Evolutionary conservation across 2,888 invertebrate genomes (phyloP).

Genomic region (Ochropleura leucogaster): DNA sequence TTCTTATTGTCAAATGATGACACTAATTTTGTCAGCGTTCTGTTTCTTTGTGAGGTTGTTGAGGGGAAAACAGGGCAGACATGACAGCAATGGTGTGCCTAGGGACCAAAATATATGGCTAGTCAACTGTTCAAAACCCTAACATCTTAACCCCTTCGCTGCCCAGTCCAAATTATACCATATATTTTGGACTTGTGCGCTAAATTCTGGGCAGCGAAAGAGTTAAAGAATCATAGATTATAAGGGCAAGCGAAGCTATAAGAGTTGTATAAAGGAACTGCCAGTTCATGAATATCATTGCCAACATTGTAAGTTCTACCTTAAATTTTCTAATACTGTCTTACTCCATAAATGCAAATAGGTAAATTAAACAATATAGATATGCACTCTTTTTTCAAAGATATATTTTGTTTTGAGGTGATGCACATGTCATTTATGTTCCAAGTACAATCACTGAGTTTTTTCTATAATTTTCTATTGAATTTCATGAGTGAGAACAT

Average conservation of each 20-base stretch:
- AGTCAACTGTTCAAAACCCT: too few relatives aligned
- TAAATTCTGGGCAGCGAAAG: too few relatives aligned
- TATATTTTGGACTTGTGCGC: too few relatives aligned
- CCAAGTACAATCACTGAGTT: neutral
- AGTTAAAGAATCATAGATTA: too few relatives aligned
- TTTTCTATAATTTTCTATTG: too few relatives aligned
- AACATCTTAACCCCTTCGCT: too few relatives aligned
- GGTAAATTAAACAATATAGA: neutral
- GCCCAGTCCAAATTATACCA: too few relatives aligned
- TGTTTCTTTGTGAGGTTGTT: neutral
- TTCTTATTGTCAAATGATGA: neutral
- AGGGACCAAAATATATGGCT: too few relatives aligned
- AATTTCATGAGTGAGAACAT: neutral
- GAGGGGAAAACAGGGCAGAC: neutral
- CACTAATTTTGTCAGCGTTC: neutral
- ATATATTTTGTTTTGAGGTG: neutral
- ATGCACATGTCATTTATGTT: neutral
- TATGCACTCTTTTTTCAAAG: neutral
- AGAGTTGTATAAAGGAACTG: too few relatives aligned
- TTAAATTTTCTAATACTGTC: neutral
- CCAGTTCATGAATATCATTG: neutral
- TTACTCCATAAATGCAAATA: neutral
- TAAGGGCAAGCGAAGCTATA: too few relatives aligned
- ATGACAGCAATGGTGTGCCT: too few relatives aligned
- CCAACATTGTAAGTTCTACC: neutral